Evolutionary conservation across 2,888 invertebrate genomes (phyloP), one percentile per base, ranked within the genome.

Genomic region (Sceliomorpha sp.): DNA sequence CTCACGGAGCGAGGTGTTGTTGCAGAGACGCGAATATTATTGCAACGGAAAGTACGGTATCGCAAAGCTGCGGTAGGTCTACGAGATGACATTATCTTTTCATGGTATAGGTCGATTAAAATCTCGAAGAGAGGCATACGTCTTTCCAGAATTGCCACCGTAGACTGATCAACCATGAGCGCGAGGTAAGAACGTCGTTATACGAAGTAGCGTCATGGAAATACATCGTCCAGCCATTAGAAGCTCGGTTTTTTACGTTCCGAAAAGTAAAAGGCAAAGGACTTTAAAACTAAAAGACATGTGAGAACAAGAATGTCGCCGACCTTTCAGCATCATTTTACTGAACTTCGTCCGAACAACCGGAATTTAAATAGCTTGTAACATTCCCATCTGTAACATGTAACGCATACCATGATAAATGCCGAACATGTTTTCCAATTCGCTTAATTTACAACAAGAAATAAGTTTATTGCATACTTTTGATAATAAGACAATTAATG

Each of bases 21-120:
- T 78, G 75, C 74, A 78, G 73, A 76, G 78, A 74, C 73, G 78
- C 70, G 74, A 79, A 78, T 83, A 81, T 84, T 84, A 79, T 84
- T 82, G 76, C 79, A 83, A 71, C 77, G 76, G 74, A 77, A 79
- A 79, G 76, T 75, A 76, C 74, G 79, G 75, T 82, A 81, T 81
- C 79, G 79, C 78, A 81, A 76, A 81, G 73, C 77, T 80, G 79
- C 73, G 81, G 82, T 79, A 74, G 77, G 76, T 81, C 77, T 55
- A 27, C 9, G 40, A 29, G 44, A 27, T 36, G 34, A 44, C 42
- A 17, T 44, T 40, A 48, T 40, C 42, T n/a, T 32, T 29, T 47
- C 31, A 40, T 44, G 26, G 36, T 56, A 29, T 36, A 31, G 63
- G 53, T 75, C 69, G 42, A 58, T 59, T 66, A 66, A 74, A 76